Evolutionary conservation across 92 coral and sea anemone species (phyloP), one percentile per base, ranked within the genome.

Genomic region (Galaxea fascicularis): DNA sequence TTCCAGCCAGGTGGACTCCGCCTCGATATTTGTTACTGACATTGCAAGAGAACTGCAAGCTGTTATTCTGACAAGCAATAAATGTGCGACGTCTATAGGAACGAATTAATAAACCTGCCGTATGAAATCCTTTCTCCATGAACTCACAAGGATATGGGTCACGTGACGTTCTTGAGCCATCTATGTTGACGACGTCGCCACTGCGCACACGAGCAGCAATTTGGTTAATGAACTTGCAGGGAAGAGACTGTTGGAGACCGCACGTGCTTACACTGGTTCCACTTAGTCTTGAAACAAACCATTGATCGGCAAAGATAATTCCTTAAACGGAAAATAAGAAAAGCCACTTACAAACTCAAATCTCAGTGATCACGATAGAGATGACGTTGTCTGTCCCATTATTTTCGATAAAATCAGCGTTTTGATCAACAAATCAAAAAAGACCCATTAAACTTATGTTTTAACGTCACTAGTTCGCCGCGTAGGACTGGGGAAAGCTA

Each of bases 141-240:
- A 17, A 29, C 18, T 71, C 78, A 57, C 86, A 82, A 16, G 59
- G 86, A 28, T 82, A 82, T 39, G 86, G 86, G 71, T 82, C 86
- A 71, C 78, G 67, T 53, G 78, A 70, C 56, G 86, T 82, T 0
- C 47, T 78, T 16, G 45, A 21, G 7, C 86, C 86, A 14, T 82
- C 86, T 9, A 82, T 56, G 21, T 82, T 69, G 69, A 82, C 56
- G 68, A 82, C 45, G 60, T 82, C 86, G 4, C 70, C 60, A 6
- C 54, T 65, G 12, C 3, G 52, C 10, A 65, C 74, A 31, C 10
- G 75, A 56, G 74, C 24, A 30, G 26, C 51, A 6, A 30, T 66
- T 47, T 79, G 74, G 41, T 35, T 2, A 6, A 79, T 47, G 15
- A 47, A 18, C 46, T 52, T 79, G 21, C 84, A 79, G 0, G 74